phyloP scores from a whole-genome alignment of 2,888 invertebrate genomes.

The Brachypalpus laphriformis region DNA sequence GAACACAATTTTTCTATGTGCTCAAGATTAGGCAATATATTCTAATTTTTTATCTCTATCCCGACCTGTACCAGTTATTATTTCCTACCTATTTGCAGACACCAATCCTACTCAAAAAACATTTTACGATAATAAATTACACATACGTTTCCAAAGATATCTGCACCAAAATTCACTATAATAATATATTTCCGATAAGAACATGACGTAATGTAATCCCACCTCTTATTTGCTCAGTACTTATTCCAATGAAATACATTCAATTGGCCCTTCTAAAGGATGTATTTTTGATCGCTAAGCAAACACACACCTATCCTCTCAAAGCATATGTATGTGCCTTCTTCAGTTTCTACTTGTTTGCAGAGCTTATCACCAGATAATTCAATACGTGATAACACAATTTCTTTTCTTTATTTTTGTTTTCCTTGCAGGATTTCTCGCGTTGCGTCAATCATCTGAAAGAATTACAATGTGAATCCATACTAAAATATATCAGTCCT shows the following conservation, averaged over 20 bases:
- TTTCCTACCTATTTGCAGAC: too few relatives aligned
- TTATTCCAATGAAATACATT: not conserved
- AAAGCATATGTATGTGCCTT: not conserved
- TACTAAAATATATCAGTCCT: not conserved
- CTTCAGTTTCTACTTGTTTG: not conserved
- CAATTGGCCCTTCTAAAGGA: not conserved
- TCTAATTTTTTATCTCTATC: too few relatives aligned
- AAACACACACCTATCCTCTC: not conserved
- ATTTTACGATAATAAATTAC: too few relatives aligned
- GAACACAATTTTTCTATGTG: too few relatives aligned
- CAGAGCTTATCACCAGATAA: not conserved
- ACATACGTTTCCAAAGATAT: too few relatives aligned
- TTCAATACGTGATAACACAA: conserved; percentile 3
- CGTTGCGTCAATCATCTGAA: not conserved
- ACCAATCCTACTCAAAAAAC: too few relatives aligned
- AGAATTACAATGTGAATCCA: not conserved
- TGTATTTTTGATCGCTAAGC: not conserved
- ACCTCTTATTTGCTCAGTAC: not conserved
- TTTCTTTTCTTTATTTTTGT: not conserved
- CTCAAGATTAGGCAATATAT: too few relatives aligned
- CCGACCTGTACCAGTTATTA: too few relatives aligned
- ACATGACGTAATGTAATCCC: not conserved
- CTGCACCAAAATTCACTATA: too few relatives aligned
- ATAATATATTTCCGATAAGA: too few relatives aligned
- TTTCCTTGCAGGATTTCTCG: conserved; percentile 14